Base-by-base conservation (phyloP, 2,113 vertebrate species). In the Peromyscus leucopus region DNA sequence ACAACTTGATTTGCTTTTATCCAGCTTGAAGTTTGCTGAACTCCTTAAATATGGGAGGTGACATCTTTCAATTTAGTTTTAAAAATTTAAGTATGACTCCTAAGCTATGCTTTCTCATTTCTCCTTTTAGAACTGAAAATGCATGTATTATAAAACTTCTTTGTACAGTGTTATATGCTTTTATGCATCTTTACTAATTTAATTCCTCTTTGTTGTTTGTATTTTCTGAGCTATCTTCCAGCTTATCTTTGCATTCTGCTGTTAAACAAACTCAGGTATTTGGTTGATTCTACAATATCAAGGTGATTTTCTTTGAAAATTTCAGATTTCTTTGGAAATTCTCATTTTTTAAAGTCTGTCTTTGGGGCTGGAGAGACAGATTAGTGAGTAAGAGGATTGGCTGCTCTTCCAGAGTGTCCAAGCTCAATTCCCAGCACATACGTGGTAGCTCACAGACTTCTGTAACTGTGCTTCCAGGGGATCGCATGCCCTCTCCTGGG, bases 1-100 rank as follows among this genome's bases (percentile, higher is more conserved):
- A 17, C 7, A 12, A 26, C 75, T 90, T 95, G 24, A 48, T 91
- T 78, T 93, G 36, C 42, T 95, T 92, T 95, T 89, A 74, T 86
- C 4, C 67, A 87, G 26, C n/a, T 55, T 92, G 39, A 59, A 82
- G n/a, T 88, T 88, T 72, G 85, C 69, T 74, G 63, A 92, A 22
- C 31, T 91, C 82, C 19, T 76, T 51, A 89, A 89, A 86, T 92
- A 75, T 92, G 33, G 57, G 17, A 67, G 46, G 59, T 79, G 11
- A 76, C 28, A 1, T 89, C 2, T 79, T 76, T 89, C 39, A 69
- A 24, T n/a, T 46, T 7, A 69, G 26, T 87, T 91, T 80, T 87
- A 5, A 82, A 90, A 90, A 80, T 46, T 90, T 8, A 86, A 31
- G 36, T 85, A 57, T 67, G 57, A 22, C 39, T 80, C 71, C 17